Evolutionary conservation across 2,888 invertebrate genomes (phyloP), one percentile per base, ranked within the genome.

Genomic region (Linyphia triangularis): DNA sequence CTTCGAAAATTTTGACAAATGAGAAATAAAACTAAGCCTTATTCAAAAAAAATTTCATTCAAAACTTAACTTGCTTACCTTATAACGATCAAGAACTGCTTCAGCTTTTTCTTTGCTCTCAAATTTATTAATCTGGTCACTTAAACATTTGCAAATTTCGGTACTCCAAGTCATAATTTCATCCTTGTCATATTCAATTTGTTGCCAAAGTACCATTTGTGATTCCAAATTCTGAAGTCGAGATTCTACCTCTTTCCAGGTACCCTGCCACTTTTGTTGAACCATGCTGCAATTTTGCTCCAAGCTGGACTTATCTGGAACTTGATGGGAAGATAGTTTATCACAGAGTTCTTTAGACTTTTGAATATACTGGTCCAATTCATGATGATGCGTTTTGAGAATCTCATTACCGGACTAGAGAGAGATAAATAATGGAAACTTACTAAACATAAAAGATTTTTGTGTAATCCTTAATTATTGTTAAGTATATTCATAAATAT

Each of bases 141-240:
- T 95, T 4, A 98, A 93, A 43, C 95, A 95, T 91, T 96, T 95
- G 85, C 96, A 96, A 26, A 96, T 97, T 92, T 96, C 96, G 88
- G 95, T 95, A 6, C 98, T 92, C 98, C 98, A 98, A 26, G 95
- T 95, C 0, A 96, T 93, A 2, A 98, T 94, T 92, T 97, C 97
- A 90, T 96, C 96, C 92, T 96, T 97, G 0, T 96, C 95, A 88
- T 96, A 96, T 91, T 97, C 96, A 43, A 98, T 96, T 92, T 98
- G 97, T 91, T 97, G 96, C 97, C 98, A 98, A 78, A 98, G 96
- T n/a, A 96, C 95, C 0, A 96, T 94, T 93, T 98, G 97, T 0
- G 97, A 96, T 93, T 98, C 98, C 73, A 96, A 95, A 79, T 95
- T 95, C 92, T 97, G 96, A 26, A 95, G 95, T 90, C 95, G 94